phyloP scores from a whole-genome alignment of 2,888 invertebrate species.

The Bellardia pandia region DNA sequence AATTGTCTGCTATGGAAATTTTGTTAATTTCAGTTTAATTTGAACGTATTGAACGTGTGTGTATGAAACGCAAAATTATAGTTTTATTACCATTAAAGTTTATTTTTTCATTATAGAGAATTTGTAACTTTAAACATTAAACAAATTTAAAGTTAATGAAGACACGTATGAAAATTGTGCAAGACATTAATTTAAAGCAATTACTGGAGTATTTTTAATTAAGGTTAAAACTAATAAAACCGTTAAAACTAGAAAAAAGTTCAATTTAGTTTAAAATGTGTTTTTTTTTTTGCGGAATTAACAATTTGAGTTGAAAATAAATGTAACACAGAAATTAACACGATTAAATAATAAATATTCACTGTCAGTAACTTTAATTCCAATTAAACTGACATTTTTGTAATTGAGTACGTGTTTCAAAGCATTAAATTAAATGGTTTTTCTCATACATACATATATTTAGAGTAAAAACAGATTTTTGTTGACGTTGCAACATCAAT shows the following conservation, averaged over 20 bases:
- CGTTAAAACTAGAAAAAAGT: slow-evolving; percentile 4
- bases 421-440: neutral
- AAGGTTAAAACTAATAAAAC: neutral
- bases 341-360: neutral
- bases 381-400: neutral
- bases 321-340: neutral
- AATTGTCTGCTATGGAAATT: neutral
- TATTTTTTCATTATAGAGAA: too few relatives aligned
- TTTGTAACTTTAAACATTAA: neutral
- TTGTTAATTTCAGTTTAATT: neutral
- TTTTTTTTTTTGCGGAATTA: neutral
- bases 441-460: neutral
- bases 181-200: slow-evolving; percentile 19
- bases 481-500: too few relatives aligned
- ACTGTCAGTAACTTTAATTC: neutral
- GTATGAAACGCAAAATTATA: too few relatives aligned
- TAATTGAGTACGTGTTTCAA: neutral
- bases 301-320: neutral
- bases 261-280: slow-evolving; percentile 2
- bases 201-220: neutral
- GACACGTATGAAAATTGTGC: neutral
- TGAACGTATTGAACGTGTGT: too few relatives aligned
- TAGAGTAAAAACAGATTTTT: neutral
- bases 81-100: neutral
- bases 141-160: neutral